Evolutionary conservation across 1,140 invertebrate genomes (phyloP), one percentile per base, ranked within the genome.

Genomic region (Zaprionus vittiger): DNA sequence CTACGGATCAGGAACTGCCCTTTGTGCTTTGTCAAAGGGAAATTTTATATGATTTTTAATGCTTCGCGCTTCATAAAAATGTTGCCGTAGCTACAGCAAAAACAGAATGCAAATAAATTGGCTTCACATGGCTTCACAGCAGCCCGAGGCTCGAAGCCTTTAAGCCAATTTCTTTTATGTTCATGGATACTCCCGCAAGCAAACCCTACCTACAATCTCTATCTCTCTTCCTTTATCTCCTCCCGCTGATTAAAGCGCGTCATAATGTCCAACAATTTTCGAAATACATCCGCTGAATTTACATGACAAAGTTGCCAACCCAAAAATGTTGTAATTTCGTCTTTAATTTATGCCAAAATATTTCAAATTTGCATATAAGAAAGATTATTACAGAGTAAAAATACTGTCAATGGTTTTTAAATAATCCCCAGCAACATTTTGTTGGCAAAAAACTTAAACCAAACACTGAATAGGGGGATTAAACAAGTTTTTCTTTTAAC

Each of bases 51-150:
- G 69, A 83, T 73, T 90, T 81, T 79, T 79, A 84, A 89, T 89
- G 81, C 68, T 90, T 84, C 85, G 85, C 85, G 79, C 84, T 90
- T 90, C 78, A 81, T 89, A 79, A 90, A 87, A 81, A 59, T 70
- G 78, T 79, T 67, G 73, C 73, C 72, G 55, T 60, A 65, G 56
- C 49, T 62, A 76, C 67, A 61, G 56, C 41, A 9, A 47, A 26
- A 41, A 64, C 61, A 56, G 44, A 76, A 81, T 73, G 69, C 70
- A 68, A 80, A 69, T 80, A 77, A 81, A 81, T 83, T 79, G 74
- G 62, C 60, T 68, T 67, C 63, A 73, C 69, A 67, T 77, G 57
- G 75, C 70, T 73, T 67, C 70, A 76, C 69, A 49, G 63, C 41
- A 56, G 52, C 57, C 38, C 47, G 17, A 49, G 17, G 47, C 37